These are phyloP conservation scores for Clarias platycephalus DNA, from an alignment of 2,797 vertebrate genomes.

Conservation along the genomic window DNA sequence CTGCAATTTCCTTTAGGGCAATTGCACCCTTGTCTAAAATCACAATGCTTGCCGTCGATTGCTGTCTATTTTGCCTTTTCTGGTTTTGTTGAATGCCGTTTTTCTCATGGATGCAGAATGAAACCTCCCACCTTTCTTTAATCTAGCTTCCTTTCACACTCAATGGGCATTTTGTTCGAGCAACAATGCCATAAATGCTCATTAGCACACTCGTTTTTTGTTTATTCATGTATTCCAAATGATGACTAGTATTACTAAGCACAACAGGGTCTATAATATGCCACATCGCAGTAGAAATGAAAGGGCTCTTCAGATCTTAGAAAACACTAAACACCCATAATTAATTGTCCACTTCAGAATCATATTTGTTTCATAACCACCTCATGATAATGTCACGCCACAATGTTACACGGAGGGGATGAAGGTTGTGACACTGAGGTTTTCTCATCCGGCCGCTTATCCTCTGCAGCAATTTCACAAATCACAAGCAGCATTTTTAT, in stretches of 20 bases:
- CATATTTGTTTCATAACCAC: background rate
- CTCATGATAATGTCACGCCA: background rate
- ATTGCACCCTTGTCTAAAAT: slow-evolving; percentile 48
- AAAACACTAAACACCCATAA: background rate
- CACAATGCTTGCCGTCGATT: slow-evolving; percentile 41
- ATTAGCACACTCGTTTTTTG: slow-evolving; percentile 1
- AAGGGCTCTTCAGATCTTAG: slow-evolving; percentile 1
- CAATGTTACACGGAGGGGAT: background rate
- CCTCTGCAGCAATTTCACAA: background rate
- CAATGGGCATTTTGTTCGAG: background rate
- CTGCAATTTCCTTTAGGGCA: slow-evolving; percentile 35
- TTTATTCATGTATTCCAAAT: background rate
- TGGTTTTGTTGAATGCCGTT: slow-evolving; percentile 5
- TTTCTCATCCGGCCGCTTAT: background rate
- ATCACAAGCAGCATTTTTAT: background rate
- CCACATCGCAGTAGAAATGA: background rate
- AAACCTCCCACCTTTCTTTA: background rate
- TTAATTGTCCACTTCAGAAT: background rate
- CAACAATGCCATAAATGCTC: background rate
- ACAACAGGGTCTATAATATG: background rate
- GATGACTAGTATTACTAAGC: background rate
- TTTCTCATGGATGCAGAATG: background rate
- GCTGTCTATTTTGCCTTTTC: slow-evolving; percentile 53
- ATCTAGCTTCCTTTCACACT: background rate
- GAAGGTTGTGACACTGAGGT: background rate